Base-by-base conservation (phyloP, 2,113 vertebrate species). In the Megatriorchis doriae region DNA sequence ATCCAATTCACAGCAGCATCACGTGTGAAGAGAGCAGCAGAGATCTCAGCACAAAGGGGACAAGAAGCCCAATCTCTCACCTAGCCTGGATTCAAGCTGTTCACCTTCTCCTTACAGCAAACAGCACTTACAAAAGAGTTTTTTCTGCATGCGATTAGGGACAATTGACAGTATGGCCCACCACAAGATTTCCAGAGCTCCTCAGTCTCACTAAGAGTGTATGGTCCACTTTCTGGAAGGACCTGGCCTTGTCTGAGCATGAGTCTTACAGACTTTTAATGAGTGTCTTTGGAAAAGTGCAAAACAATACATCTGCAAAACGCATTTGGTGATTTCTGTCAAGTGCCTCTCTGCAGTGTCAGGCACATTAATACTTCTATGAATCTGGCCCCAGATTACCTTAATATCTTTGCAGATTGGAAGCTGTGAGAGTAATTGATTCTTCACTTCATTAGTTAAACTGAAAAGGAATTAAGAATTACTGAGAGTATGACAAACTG, bases 381-480 rank as follows among this genome's bases (percentile, higher is more conserved):
- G 79, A 65, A 66, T 79, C 81, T 48, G 85, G 94, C 85, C 82
- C 85, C 79, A 72, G 94, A 92, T 94, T 90, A 86, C 94, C 70
- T 90, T 55, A 50, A 88, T 82, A 90, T 86, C 92, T 93, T 56
- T 79, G 78, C 93, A 90, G 88, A 82, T 88, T 90, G 74, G 92
- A 90, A 96, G 92, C 92, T 93, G 79, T 88, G 95, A 92, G 85
- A 80, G 86, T 95, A 96, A 96, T 94, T 96, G 96, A 93, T 94
- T 96, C 95, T 70, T 94, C 81, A 92, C 81, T 97, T 96, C 93
- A 89, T 95, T 96, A 95, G 88, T 91, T 81, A 89, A 96, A 96
- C 93, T 93, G 91, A 91, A 96, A 89, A 86, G 81, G 91, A 95
- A 93, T 91, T 93, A 91, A 95, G 77, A 96, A 81, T 72, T 89